A percentile compares a stretch with the other conserved stretches of the same genome.
These are phyloP conservation scores for Hyles euphorbiae DNA, from an alignment of 1,140 invertebrate genomes.

Conservation along the genomic window DNA sequence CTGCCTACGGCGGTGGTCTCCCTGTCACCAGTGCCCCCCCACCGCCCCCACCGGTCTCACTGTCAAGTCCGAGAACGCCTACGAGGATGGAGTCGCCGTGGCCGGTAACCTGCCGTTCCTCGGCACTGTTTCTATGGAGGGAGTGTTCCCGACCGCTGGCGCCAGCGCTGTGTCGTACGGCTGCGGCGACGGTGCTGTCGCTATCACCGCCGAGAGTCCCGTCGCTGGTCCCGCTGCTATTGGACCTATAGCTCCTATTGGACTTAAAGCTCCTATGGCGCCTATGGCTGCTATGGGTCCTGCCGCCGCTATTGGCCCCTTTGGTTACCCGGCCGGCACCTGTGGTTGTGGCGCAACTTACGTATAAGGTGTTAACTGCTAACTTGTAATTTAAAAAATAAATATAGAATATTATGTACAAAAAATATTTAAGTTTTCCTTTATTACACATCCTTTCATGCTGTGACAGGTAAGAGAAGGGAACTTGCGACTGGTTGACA, in stretches of 20 bases:
- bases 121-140: conserved; percentile 19
- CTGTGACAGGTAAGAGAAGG: too few species aligned
- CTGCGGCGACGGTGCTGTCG: conserved; percentile 15
- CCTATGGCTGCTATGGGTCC: neutral
- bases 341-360: neutral
- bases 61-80: conserved; percentile 26
- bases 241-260: neutral
- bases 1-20: conserved; percentile 27
- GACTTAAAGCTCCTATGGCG: neutral
- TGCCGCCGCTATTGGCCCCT: neutral
- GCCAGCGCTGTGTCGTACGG: conserved; percentile 10
- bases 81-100: conserved; percentile 28
- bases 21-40: conserved; percentile 20
- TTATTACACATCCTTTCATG: too few species aligned
- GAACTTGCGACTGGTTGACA: too few species aligned
- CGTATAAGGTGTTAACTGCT: neutral
- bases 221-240: conserved; percentile 1
- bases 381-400: neutral
- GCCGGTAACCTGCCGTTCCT: conserved; percentile 28
- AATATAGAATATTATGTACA: too few species aligned
- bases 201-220: conserved; percentile 6
- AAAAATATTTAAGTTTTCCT: too few species aligned
- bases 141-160: conserved; percentile 10
- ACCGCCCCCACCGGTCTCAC: conserved; percentile 26
- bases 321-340: neutral